These are phyloP conservation scores for Pseudolycoriella hygida DNA, from an alignment of 2,888 invertebrate species.

Conservation along the genomic window DNA sequence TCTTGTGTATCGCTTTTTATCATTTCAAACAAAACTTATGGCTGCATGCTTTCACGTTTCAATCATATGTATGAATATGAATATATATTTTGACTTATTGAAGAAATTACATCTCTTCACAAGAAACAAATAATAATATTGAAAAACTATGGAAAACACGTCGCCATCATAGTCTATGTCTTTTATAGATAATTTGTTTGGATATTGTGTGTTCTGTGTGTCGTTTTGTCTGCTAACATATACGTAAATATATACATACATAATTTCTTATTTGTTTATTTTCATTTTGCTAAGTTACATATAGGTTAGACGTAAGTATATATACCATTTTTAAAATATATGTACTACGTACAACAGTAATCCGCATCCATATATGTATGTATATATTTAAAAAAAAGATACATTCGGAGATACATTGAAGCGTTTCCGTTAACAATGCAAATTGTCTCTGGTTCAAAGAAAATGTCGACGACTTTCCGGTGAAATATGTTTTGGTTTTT, in stretches of 20 bases:
- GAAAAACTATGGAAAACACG: constrained; percentile 6
- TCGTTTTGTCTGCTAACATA: neutral
- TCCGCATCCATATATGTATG: neutral
- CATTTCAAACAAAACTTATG: neutral
- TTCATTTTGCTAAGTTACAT: neutral
- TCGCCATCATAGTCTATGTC: constrained; percentile 4
- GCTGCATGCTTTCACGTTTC: constrained; percentile 6
- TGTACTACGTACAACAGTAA: neutral
- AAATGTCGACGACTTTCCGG: too few species aligned
- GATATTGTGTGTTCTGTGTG: neutral
- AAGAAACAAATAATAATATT: constrained; percentile 5
- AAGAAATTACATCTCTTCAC: neutral
- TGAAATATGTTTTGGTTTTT: too few species aligned
- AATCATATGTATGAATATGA: constrained; percentile 5
- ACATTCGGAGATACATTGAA: neutral
- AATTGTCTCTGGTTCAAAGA: neutral
- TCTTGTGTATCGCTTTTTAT: too few species aligned
- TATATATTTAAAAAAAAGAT: neutral
- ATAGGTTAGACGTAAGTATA: neutral
- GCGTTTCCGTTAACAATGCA: constrained; percentile 1
- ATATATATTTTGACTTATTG: too few species aligned
- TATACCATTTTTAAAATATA: too few species aligned
- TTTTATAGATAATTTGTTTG: constrained; percentile 1
- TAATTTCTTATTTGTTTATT: neutral
- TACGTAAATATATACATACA: neutral